Evolutionary conservation across 2,888 invertebrate species (phyloP).

Genomic region (Linhomoeus sp.): DNA sequence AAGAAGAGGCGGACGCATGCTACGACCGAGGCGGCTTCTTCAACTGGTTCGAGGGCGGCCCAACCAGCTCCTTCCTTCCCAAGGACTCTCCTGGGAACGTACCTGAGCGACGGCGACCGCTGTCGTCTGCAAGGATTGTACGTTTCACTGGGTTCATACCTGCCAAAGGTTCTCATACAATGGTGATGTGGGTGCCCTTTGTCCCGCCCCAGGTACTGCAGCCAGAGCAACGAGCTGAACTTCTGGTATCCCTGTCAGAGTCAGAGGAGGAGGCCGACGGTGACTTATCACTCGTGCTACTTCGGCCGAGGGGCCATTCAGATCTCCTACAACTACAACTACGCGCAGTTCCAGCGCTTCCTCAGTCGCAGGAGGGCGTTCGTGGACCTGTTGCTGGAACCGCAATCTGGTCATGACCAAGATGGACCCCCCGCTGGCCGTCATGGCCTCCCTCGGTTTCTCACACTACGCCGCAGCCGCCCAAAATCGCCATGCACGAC

Average conservation of each 20-base stretch:
- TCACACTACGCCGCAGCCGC: slow-evolving; percentile 28
- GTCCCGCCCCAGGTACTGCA: slow-evolving; percentile 8
- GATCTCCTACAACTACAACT: slow-evolving; percentile 25
- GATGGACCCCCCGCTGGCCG: slow-evolving; percentile 22
- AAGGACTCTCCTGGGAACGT: slow-evolving; percentile 12
- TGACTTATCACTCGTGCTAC: no score
- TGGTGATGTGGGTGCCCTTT: no score
- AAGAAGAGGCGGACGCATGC: slow-evolving; percentile 16
- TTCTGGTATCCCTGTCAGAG: slow-evolving; percentile 21
- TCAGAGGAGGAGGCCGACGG: slow-evolving; percentile 10
- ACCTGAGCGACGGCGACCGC: slow-evolving; percentile 12
- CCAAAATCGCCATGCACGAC: slow-evolving; percentile 27
- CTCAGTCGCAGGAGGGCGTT: slow-evolving; percentile 6
- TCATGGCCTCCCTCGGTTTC: slow-evolving; percentile 24
- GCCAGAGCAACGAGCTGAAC: slow-evolving; percentile 8
- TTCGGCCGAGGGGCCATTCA: slow-evolving; percentile 24
- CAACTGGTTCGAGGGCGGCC: slow-evolving; percentile 23
- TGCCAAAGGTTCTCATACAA: no score
- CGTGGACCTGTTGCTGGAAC: slow-evolving; percentile 18
- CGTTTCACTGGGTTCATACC: no score
- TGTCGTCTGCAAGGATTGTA: slow-evolving; percentile 12
- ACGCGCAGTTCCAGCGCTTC: slow-evolving; percentile 21
- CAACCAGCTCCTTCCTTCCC: slow-evolving; percentile 15
- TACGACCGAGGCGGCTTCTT: slow-evolving; percentile 26
- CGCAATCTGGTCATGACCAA: slow-evolving; percentile 19